A percentile compares a stretch with the other conserved stretches of the same genome.
These are phyloP conservation scores for Brachycybe producta DNA, from an alignment of 2,888 invertebrate species.

Conservation along the genomic window DNA sequence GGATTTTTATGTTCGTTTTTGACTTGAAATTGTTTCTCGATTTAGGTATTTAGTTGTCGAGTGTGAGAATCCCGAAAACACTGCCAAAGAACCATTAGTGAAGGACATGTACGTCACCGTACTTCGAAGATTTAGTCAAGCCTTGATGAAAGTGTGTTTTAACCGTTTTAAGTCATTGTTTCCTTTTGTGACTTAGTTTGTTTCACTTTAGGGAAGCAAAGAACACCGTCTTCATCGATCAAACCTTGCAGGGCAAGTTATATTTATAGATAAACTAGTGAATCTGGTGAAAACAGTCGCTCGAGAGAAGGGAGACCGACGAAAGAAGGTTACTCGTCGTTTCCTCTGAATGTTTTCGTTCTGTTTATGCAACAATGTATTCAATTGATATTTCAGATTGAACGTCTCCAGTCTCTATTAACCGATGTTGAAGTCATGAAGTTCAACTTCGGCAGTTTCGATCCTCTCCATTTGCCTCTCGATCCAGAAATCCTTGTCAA, in stretches of 20 bases:
- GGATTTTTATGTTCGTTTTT: neutral
- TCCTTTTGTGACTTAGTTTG: slow-evolving; percentile 17
- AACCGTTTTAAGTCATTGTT: too few species aligned
- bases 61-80: slow-evolving; percentile 61
- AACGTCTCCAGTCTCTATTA: slow-evolving; percentile 69
- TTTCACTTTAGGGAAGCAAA: slow-evolving; percentile 22
- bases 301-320: slow-evolving; percentile 78
- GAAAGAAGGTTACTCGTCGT: slow-evolving; percentile 51
- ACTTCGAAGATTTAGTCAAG: slow-evolving; percentile 71
- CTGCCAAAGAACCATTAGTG: slow-evolving; percentile 56
- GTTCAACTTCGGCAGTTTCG: slow-evolving; percentile 77
- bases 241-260: slow-evolving; percentile 69
- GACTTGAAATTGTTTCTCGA: neutral
- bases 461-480: slow-evolving; percentile 83
- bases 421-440: slow-evolving; percentile 67
- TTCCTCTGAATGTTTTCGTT: slow-evolving; percentile 3
- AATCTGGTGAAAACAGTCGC: slow-evolving; percentile 74
- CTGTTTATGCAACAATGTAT: neutral
- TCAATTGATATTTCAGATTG: slow-evolving; percentile 42
- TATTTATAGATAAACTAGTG: slow-evolving; percentile 82
- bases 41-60: slow-evolving; percentile 68
- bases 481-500: slow-evolving; percentile 82
- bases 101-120: slow-evolving; percentile 80
- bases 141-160: slow-evolving; percentile 32
- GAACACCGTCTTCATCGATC: slow-evolving; percentile 44